Conservation (phyloP, 2,888 invertebrate species). For the Ceramica pisi region DNA sequence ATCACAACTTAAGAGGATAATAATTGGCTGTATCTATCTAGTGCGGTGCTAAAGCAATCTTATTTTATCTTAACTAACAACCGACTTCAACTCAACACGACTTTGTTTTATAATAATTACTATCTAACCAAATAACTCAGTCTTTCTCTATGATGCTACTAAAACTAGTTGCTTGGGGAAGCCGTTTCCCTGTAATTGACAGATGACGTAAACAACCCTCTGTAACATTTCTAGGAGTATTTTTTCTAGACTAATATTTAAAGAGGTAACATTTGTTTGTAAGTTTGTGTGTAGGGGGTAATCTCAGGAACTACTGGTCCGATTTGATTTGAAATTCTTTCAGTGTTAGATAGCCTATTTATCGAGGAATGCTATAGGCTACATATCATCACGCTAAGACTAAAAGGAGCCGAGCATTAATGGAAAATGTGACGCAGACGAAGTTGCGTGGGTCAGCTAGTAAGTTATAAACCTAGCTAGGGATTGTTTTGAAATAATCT, state of each 20-base stretch:
- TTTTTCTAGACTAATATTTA: slow-evolving; percentile 25
- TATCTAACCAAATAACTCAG: not conserved
- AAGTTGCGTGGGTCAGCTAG: too few species aligned
- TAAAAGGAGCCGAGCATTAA: too few species aligned
- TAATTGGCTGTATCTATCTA: slow-evolving; percentile 27
- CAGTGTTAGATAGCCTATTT: too few species aligned
- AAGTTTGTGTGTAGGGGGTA: too few species aligned
- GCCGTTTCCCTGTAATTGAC: slow-evolving; percentile 47
- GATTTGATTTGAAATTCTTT: too few species aligned
- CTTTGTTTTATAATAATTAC: not conserved
- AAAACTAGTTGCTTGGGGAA: slow-evolving; percentile 26
- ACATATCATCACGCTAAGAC: too few species aligned
- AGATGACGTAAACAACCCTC: slow-evolving; percentile 21
- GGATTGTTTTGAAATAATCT: slow-evolving; percentile 16
- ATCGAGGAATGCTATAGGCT: too few species aligned
- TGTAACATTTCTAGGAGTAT: slow-evolving; percentile 13
- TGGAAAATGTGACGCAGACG: too few species aligned
- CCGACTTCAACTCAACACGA: too few species aligned
- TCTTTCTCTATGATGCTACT: not conserved
- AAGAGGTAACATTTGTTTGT: too few species aligned
- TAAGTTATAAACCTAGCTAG: not conserved
- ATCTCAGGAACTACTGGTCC: too few species aligned
- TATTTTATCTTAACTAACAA: slow-evolving; percentile 40
- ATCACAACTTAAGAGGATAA: slow-evolving; percentile 21
- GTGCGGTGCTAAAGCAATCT: slow-evolving; percentile 38